Base-by-base conservation (phyloP, 1,140 invertebrate species). In the Drosophila dunni region DNA sequence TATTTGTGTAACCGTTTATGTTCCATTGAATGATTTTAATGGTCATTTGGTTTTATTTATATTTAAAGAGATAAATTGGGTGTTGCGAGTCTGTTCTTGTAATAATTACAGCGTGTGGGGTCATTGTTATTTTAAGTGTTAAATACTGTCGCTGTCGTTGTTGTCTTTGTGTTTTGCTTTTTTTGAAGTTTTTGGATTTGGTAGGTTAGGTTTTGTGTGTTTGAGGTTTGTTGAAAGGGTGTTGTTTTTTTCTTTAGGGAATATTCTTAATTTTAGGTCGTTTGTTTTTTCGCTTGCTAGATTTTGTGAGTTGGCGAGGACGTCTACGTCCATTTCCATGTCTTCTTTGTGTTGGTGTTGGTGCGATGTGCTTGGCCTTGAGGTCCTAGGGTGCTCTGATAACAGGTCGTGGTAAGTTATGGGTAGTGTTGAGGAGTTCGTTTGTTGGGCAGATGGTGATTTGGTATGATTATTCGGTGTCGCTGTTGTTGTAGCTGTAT, bases 171-270 rank as follows among this genome's bases (percentile, higher is more conserved):
- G 17, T 20, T 20, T 20, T 20, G 17, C 17, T 20, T 1, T 20
- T 20, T 20, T 20, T 20, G 17, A 20, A 1, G 17, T 20, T 20
- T 20, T 20, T 20, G 17, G 17, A 20, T 20, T 20, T 20, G 17
- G 17, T 20, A 20, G 17, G 17, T 20, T 20, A 20, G 17, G 40
- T 42, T 42, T 4, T 42, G 15, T 48, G 46, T 48, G 44, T 48
- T 48, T 61, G 33, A 36, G 44, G 29, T 46, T 61, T 34, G 33
- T 17, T 13, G 45, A 11, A 34, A 61, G 57, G n/a, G 40, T 60
- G 7, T 46, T 46, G 11, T 44, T 33, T 48, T 61, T 38, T 10
- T 61, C 29, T 13, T 34, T 61, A 11, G 44, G 36, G 4, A 61
- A 61, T 48, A 48, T 48, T 15, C 45, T 33, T 5, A 48, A 9